Evolutionary conservation across 2,888 invertebrate species (phyloP).

Genomic region (Ectobius pallidus): DNA sequence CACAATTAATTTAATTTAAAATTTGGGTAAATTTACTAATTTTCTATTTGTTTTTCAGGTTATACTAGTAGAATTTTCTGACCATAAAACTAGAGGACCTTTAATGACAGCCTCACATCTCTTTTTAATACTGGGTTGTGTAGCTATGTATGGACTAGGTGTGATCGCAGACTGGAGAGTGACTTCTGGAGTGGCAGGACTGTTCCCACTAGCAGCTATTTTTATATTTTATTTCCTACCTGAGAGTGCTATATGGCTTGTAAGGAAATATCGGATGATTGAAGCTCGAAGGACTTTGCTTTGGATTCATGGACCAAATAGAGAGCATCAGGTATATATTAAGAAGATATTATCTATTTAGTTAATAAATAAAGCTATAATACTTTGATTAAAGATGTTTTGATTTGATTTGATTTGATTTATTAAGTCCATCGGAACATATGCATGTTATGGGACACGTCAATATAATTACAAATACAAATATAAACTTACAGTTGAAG

Average conservation of each 20-base stretch:
- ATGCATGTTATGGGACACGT: no score
- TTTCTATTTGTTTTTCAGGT: neutral
- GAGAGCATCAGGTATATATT: neutral
- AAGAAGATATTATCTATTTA: no score
- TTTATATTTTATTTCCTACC: neutral
- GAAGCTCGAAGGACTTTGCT: neutral
- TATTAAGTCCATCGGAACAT: no score
- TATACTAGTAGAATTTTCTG: neutral
- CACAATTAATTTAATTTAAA: no score
- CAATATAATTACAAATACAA: no score
- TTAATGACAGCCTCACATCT: neutral
- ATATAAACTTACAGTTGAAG: no score
- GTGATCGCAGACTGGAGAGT: neutral
- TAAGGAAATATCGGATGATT: neutral
- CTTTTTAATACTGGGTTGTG: neutral
- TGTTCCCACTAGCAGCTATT: neutral
- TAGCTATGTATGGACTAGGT: neutral
- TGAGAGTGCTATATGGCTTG: neutral
- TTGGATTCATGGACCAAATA: neutral
- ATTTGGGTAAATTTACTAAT: no score
- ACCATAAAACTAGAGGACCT: neutral
- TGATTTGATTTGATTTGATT: no score
- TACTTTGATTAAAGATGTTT: no score
- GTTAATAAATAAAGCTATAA: no score
- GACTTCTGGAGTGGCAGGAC: neutral